Conservation (phyloP, 2,888 invertebrate genomes). For the Chirona hameri region DNA sequence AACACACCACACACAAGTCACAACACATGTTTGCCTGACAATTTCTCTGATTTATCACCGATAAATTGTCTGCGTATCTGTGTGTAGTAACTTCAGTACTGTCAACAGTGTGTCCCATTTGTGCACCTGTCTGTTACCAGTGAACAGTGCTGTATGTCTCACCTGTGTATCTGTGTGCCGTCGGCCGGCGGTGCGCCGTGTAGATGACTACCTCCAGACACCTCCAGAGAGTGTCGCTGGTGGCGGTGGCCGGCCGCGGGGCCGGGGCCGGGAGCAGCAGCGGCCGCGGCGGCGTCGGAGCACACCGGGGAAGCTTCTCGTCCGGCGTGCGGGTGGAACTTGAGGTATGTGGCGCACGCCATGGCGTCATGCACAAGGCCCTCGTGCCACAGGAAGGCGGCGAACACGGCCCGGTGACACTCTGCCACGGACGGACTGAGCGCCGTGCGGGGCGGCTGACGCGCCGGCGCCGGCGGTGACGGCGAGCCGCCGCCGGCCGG, state of each 20-base stretch:
- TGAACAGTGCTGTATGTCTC: background rate
- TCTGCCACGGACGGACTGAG: slow-evolving; percentile 89
- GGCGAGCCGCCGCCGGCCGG: too few relatives aligned
- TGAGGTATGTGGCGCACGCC: slow-evolving; percentile 93
- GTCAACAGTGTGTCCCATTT: too few relatives aligned
- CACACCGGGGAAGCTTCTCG: slow-evolving; percentile 57
- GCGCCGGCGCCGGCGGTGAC: too few relatives aligned
- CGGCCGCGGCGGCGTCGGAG: background rate
- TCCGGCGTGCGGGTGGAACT: slow-evolving; percentile 82
- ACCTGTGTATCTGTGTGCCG: slow-evolving; percentile 32
- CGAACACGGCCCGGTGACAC: slow-evolving; percentile 88
- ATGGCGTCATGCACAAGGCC: slow-evolving; percentile 96
- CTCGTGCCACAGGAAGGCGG: slow-evolving; percentile 95
- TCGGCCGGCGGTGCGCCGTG: slow-evolving; percentile 37
- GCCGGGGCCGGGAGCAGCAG: background rate
- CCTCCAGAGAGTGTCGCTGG: slow-evolving; percentile 79
- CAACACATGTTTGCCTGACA: too few relatives aligned
- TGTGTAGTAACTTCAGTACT: too few relatives aligned
- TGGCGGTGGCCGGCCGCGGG: slow-evolving; percentile 49
- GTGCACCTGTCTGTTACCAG: too few relatives aligned
- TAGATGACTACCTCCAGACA: slow-evolving; percentile 49
- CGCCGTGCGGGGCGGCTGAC: slow-evolving; percentile 58
- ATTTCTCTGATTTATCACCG: too few relatives aligned
- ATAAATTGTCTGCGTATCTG: too few relatives aligned
- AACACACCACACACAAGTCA: too few relatives aligned